Evolutionary conservation across 2,113 vertebrate genomes (phyloP).

Genomic region (Anser cygnoides): DNA sequence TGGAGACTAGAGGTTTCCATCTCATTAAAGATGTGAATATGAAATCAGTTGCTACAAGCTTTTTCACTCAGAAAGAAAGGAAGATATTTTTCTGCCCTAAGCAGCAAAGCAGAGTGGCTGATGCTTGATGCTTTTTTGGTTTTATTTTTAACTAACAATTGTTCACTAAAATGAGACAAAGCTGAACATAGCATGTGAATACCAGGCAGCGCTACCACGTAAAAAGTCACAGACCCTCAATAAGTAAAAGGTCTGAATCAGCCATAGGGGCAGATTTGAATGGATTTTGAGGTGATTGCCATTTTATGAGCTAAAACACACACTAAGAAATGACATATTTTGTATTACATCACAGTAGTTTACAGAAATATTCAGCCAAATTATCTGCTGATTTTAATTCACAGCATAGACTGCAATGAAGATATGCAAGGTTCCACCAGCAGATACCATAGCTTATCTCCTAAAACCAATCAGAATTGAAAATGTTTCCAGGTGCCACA

Average conservation of each 20-base stretch:
- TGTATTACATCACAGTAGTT: neutral
- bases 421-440: neutral
- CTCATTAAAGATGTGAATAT: neutral
- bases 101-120: neutral
- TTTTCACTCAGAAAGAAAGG: neutral
- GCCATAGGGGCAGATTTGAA: neutral
- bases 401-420: neutral
- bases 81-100: neutral
- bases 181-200: neutral
- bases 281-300: neutral
- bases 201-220: neutral
- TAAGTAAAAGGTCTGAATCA: neutral
- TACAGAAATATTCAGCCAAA: neutral
- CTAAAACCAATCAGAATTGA: neutral
- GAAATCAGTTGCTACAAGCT: neutral
- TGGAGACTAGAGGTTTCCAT: neutral
- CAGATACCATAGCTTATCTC: neutral
- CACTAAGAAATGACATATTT: neutral
- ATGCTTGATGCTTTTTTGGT: too few relatives aligned
- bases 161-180: conserved; percentile 8
- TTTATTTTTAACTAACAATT: conserved; percentile 1
- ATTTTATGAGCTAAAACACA: neutral
- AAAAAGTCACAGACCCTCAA: neutral
- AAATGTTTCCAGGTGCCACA: neutral
- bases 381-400: neutral